phyloP scores from a whole-genome alignment of 2,888 invertebrate species.

The Trachelus tabidus region DNA sequence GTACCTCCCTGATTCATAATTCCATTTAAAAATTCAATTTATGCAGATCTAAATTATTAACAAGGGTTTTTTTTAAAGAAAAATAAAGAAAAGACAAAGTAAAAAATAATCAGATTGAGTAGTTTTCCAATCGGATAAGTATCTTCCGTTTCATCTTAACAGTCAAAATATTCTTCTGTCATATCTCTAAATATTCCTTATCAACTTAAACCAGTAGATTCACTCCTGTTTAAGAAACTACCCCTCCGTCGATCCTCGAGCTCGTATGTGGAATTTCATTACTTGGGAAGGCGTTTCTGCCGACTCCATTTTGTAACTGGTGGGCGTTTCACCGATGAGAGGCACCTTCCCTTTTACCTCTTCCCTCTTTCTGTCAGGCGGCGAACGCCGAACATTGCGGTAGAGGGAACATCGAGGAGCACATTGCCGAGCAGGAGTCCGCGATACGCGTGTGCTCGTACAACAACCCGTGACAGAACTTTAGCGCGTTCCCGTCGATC shows the following conservation, averaged over 20 bases:
- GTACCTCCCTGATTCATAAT: background rate
- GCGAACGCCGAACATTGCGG: constrained; percentile 8
- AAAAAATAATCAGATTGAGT: too few relatives aligned
- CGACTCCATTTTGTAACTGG: constrained; percentile 55
- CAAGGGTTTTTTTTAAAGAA: background rate
- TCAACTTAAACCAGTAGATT: background rate
- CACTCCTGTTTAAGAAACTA: background rate
- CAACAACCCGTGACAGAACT: background rate
- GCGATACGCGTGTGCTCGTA: constrained; percentile 53
- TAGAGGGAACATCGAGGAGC: constrained; percentile 49
- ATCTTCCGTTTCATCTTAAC: background rate
- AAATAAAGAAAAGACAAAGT: background rate
- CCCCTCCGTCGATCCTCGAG: background rate
- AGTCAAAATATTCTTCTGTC: background rate
- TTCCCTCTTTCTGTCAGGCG: constrained; percentile 16
- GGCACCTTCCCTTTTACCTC: constrained; percentile 43
- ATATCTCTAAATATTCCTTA: background rate
- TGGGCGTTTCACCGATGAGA: constrained; percentile 41
- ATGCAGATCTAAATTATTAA: background rate
- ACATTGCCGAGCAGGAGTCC: constrained; percentile 59
- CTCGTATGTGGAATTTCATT: background rate
- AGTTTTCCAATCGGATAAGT: background rate
- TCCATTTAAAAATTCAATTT: background rate
- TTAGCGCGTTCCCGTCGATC: background rate
- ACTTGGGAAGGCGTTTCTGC: constrained; percentile 31